Evolutionary conservation across 1,140 invertebrate genomes (phyloP), one percentile per base, ranked within the genome.

Genomic region (Panonychus citri): DNA sequence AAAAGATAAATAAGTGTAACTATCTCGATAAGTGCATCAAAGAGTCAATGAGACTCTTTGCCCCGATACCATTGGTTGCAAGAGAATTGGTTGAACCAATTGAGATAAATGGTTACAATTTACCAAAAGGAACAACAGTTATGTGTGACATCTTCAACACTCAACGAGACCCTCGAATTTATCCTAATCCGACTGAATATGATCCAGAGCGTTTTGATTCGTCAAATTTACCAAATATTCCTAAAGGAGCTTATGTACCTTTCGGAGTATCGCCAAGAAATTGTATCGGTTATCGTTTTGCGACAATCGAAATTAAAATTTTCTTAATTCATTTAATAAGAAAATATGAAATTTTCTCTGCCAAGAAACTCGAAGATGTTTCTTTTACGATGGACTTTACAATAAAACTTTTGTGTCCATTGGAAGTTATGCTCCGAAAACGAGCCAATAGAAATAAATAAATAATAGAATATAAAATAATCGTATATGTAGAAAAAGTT

Each of bases 181-280:
- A 77, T 65, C 73, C 76, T 24, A 74, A 85, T 56, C 82, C 84
- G 1, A 73, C 79, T 28, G 68, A 70, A 52, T 87, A 82, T 65
- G 75, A 84, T 67, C 83, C 85, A 0, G 81, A 85, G 54, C 73
- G 81, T 62, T 87, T 86, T 69, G 54, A 59, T 3, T 34, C 62
- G 8, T 55, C 61, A 5, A 62, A 71, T 50, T 67, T 74, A 59
- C 70, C 74, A 3, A n/a, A n/a, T n/a, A n/a, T n/a, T n/a, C n/a
- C n/a, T n/a, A n/a, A n/a, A n/a, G 71, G 66, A 54, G 63, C 67
- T 1, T 71, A 67, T 59, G 63, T 68, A 24, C 69, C 69, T 2
- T 71, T 71, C 57, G 67, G 66, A 34, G 70, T 68, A 24, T 69
- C 69, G 19, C 66, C 67, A 12, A 57, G 69, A 26, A 70, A 70